A percentile compares a stretch with the other conserved stretches of the same genome.
phyloP scores from a whole-genome alignment of 2,888 invertebrate genomes.

The Ferdinandea cuprea region DNA sequence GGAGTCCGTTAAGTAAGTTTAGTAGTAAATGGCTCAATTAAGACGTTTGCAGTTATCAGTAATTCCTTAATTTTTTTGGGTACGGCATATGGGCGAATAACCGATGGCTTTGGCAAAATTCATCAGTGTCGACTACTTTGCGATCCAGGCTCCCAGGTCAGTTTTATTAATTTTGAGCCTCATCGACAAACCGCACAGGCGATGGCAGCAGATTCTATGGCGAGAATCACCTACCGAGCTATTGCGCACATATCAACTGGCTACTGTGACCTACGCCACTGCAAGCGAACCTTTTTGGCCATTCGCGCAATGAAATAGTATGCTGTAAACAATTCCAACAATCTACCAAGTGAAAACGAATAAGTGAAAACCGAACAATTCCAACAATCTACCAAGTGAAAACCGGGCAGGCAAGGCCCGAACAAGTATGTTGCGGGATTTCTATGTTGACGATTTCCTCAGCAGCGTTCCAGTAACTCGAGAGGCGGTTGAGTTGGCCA shows the following conservation, averaged over 20 bases:
- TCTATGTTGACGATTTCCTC: conserved; percentile 7
- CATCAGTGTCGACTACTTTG: conserved; percentile 53
- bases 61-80: conserved; percentile 37
- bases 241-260: too few relatives aligned
- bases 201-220: conserved; percentile 38
- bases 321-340: conserved; percentile 6
- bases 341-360: not conserved
- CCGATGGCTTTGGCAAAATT: conserved; percentile 37
- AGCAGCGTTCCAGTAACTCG: not conserved
- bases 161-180: conserved; percentile 31
- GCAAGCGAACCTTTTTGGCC: too few relatives aligned
- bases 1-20: too few relatives aligned
- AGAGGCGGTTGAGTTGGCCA: conserved; percentile 16
- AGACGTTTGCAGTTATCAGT: conserved; percentile 40
- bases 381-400: conserved; percentile 13
- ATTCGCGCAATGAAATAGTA: too few relatives aligned
- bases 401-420: not conserved
- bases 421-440: not conserved
- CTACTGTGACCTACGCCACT: too few relatives aligned
- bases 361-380: conserved; percentile 4
- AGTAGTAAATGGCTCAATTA: conserved; percentile 13
- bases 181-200: conserved; percentile 37
- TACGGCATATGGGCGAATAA: conserved; percentile 43
- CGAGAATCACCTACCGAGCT: too few relatives aligned
- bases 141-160: conserved; percentile 46